Evolutionary conservation across 2,888 invertebrate species (phyloP), one percentile per base, ranked within the genome.

Genomic region (Philopedon plagiatum): DNA sequence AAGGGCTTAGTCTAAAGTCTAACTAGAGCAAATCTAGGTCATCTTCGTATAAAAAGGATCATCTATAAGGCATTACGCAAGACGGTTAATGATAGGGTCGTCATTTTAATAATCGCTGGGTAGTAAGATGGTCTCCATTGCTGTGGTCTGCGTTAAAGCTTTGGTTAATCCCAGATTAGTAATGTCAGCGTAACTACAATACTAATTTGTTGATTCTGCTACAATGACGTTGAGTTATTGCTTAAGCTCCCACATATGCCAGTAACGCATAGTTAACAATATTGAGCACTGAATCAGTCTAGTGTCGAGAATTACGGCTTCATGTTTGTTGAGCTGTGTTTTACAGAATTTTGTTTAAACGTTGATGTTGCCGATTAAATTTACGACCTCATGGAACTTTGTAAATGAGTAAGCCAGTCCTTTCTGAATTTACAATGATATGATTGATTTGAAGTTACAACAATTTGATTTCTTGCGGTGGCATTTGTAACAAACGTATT

Each of bases 171-270:
- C 83, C 56, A 82, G 85, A 85, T 86, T 85, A 85, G 81, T 83
- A 80, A 83, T 85, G 85, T 85, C 82, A 83, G 84, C 83, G 82
- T 83, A 84, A 83, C 83, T 84, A 83, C 84, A 85, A 85, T 85
- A 86, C 85, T 85, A 86, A 86, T 86, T 86, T 85, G 86, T 85
- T 85, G 85, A 85, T 85, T 86, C 85, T 83, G 80, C 82, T 81
- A 82, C 81, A 82, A 82, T 82, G 86, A 86, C 86, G 85, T 81
- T 85, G 85, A 86, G 82, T 85, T 85, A 85, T 85, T 84, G 82
- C 79, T 78, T 76, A 76, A 80, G 76, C 79, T 73, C 75, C 78
- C 79, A 79, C 79, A 79, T 80, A 80, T 78, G 81, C 78, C 77
- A 71, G 77, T 76, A 76, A 76, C 76, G 77, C 77, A 76, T 78